Base-by-base conservation (phyloP, 2,888 invertebrate species). In the Drosophila setosimentum region DNA sequence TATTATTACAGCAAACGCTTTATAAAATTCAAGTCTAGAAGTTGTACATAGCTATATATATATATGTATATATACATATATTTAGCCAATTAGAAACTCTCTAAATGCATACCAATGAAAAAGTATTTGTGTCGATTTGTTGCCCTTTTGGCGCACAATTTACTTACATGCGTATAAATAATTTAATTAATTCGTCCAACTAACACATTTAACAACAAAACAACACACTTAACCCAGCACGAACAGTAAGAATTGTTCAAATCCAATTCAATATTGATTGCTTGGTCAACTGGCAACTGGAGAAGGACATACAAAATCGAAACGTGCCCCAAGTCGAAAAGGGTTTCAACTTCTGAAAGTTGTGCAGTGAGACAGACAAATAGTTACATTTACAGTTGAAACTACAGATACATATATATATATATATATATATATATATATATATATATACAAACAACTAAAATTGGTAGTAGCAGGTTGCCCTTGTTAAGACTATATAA, bases 201-300 rank as follows among this genome's bases (percentile, higher is more conserved):
- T 73, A 76, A 79, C 82, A 75, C 76, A 35, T 69, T 73, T 63
- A 60, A 42, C 68, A 57, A 30, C 57, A 21, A 48, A 53, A 18
- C 30, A 21, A 40, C 29, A 54, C n/a, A 6, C 13, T 21, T 58
- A 51, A 21, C 42, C 61, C 32, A 57, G 11, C 11, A 64, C 32
- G 40, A 21, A 24, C 29, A 55, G 50, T 54, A 73, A 75, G 85
- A 73, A 83, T 88, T 80, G 79, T 65, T 87, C 71, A 82, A 90
- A 83, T 82, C 80, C 76, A 82, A 89, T 89, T 89, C 76, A 77
- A 71, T 91, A 91, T 87, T 91, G 87, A 87, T 87, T 78, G 82
- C 57, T 69, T 71, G 68, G 54, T 21, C 68, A 61, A 45, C 45
- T 16, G 45, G 67, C 42, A 69, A 72, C 63, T 64, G 74, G 68